These are phyloP conservation scores for Myotis vivesi DNA, from an alignment of 2,797 vertebrate genomes.

Conservation along the genomic window DNA sequence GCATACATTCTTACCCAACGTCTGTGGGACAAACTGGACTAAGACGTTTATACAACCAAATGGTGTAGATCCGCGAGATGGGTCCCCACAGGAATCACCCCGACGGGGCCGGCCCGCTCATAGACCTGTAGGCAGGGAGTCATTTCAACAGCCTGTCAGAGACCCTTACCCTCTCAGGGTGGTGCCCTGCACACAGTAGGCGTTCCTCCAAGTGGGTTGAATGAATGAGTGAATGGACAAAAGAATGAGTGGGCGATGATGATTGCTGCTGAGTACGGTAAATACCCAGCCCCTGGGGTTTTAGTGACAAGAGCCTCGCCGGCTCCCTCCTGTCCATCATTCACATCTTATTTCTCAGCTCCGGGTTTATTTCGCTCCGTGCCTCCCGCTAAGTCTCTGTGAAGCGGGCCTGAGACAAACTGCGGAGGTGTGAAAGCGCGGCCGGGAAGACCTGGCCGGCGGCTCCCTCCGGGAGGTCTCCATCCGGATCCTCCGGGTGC, in stretches of 20 bases:
- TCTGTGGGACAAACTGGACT: neutral
- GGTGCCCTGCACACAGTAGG: neutral
- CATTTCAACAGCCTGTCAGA: neutral
- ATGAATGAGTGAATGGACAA: neutral
- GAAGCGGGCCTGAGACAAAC: slow-evolving; percentile 75
- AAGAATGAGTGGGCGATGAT: accelerated
- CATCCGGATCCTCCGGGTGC: neutral
- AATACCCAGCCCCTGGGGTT: neutral
- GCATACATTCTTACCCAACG: neutral
- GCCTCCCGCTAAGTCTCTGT: neutral
- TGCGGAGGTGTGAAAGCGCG: slow-evolving; percentile 79
- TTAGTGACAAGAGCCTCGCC: neutral
- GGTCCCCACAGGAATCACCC: neutral
- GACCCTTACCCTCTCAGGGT: accelerated
- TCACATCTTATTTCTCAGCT: slow-evolving; percentile 49
- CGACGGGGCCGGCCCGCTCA: accelerated
- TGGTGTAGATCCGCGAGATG: neutral
- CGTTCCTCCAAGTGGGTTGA: neutral
- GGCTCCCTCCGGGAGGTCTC: neutral
- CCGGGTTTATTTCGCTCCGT: slow-evolving; percentile 56
- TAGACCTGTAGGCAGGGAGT: neutral
- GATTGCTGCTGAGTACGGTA: neutral
- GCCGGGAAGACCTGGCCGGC: slow-evolving; percentile 70
- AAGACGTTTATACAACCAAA: neutral
- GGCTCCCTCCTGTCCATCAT: neutral